Base-by-base conservation (phyloP, 2,888 invertebrate species). In the Blastobasis lacticolella region DNA sequence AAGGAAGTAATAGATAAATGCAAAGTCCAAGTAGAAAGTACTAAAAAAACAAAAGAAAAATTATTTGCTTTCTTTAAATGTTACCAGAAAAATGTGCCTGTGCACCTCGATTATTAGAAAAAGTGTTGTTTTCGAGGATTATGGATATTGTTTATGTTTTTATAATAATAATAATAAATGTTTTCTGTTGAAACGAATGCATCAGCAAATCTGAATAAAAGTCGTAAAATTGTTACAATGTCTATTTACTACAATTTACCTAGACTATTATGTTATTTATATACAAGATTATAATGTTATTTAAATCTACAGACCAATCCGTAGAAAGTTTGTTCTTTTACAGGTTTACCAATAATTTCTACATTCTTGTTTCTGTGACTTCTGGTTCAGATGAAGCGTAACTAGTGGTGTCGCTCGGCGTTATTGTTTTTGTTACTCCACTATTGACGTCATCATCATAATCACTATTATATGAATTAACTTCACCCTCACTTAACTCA, bases 31-130 rank as follows among this genome's bases (percentile, higher is more conserved):
- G 68, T 23, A 23, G 23, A 23, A 23, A 23, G 58, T 42, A 77
- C 72, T n/a, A 62, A 59, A 40, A 69, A 74, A 46, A 65, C 71
- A 6, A 67, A 70, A 0, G 76, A 81, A 23, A 74, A 71, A 5
- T 74, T 79, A 0, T 75, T 63, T 42, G 64, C 71, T 51, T 67
- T 75, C 7, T 70, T 69, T 8, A 79, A 79, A 61, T 85, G 83
- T 56, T 74, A 76, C 49, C 46, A 49, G 3, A 44, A 53, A 8
- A 57, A 60, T 43, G 58, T 58, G 10, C 62, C 69, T 0, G 50
- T 63, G 38, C 56, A 52, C 5, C 49, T 67, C 6, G 5, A 23
- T 23, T 23, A 23, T 23, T 23, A 23, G 23, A 23, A 23, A 23
- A 23, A 23, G 1, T 2, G 23, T 23, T 23, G 23, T 23, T 23